phyloP scores from a whole-genome alignment of 2,113 vertebrate genomes.

The Tamias sibiricus region DNA sequence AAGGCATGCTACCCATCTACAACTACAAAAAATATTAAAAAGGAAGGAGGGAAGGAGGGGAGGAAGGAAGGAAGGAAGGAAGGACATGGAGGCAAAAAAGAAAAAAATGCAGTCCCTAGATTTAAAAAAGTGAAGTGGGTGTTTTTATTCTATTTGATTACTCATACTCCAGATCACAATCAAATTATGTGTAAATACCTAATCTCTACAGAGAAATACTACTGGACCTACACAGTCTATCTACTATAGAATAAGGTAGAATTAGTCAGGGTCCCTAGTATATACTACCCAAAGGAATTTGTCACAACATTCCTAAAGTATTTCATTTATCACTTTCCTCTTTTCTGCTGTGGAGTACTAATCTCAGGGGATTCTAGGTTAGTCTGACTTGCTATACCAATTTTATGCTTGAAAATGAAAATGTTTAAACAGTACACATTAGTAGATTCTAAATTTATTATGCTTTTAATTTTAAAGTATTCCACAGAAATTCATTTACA shows the following conservation, averaged over 20 bases:
- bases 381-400: neutral
- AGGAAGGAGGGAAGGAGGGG: too few relatives aligned
- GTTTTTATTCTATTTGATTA: neutral
- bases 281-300: neutral
- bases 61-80: too few relatives aligned
- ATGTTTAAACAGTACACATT: neutral
- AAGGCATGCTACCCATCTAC: too few relatives aligned
- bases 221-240: neutral
- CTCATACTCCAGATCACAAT: neutral
- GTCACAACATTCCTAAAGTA: neutral
- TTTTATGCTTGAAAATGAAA: neutral
- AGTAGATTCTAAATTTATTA: neutral
- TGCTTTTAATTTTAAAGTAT: neutral
- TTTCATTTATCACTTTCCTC: neutral
- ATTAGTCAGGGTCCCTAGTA: neutral
- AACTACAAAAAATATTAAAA: too few relatives aligned
- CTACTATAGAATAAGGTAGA: neutral
- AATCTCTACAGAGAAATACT: neutral
- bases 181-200: neutral
- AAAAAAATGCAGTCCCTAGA: neutral
- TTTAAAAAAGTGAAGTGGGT: neutral
- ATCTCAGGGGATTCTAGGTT: neutral
- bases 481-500: neutral
- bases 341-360: neutral
- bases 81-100: neutral